A percentile compares a stretch with the other conserved stretches of the same genome.
Conservation (phyloP, 2,797 vertebrate genomes). For the Acrocephalus scirpaceus region DNA sequence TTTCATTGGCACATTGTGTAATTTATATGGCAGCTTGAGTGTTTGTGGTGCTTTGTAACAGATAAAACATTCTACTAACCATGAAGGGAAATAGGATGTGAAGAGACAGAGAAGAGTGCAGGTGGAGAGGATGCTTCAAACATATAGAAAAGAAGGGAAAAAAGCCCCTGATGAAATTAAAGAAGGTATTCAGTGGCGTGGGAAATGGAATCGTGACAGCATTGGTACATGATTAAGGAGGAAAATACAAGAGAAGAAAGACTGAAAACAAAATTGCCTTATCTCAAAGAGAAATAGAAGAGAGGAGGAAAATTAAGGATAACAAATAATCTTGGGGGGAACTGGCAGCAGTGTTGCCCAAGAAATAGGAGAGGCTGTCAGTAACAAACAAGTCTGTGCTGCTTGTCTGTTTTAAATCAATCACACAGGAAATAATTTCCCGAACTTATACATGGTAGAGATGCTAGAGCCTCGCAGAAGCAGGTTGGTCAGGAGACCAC, state of each 20-base stretch:
- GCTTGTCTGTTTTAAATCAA: neutral
- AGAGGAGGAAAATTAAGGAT: neutral
- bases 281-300: neutral
- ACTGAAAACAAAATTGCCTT: neutral
- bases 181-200: neutral
- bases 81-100: neutral
- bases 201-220: neutral
- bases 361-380: neutral
- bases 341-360: neutral
- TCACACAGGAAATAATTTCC: neutral
- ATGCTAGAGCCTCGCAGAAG: neutral
- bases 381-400: neutral
- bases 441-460: neutral
- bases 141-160: neutral
- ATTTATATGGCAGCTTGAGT: slow-evolving; percentile 33
- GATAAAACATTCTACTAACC: slow-evolving; percentile 32
- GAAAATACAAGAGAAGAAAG: neutral
- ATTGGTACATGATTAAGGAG: neutral
- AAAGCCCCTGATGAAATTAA: neutral
- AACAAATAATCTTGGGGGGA: neutral
- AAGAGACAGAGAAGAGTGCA: slow-evolving; percentile 21
- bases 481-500: neutral
- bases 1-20: neutral
- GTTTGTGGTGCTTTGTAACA: slow-evolving; percentile 22
- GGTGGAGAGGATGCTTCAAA: slow-evolving; percentile 38